Base-by-base conservation (phyloP, 37 sponge, comb jelly and placozoan genomes). In the Bolinopsis microptera region DNA sequence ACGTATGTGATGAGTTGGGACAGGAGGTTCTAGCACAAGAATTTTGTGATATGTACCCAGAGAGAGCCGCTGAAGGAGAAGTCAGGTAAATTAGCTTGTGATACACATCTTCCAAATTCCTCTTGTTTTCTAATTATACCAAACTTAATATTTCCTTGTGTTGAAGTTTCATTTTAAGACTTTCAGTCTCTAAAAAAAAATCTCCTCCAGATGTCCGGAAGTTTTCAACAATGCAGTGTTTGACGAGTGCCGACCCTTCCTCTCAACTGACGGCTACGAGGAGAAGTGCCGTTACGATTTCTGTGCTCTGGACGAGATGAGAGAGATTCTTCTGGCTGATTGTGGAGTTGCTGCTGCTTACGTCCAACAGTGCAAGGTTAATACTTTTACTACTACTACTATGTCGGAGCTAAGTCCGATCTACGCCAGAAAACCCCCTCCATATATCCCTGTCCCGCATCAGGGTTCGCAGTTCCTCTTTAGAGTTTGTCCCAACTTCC, bases 291-390 rank as follows among this genome's bases (percentile, higher is more conserved):
- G 26, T 23, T 72, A 72, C 31, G 75, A 72, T 21, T 72, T 72
- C 75, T 72, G 75, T 72, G 75, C 75, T 21, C 75, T 72, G 26
- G 75, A 72, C 18, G 75, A 72, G 75, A 72, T 72, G 75, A 72
- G 75, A 21, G 75, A 72, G 75, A 72, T 72, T 28, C 75, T 72
- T 8, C 18, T 72, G 75, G 75, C 75, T 72, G 75, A 72, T 72
- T 72, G 75, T 72, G 75, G 75, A n/a, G 75, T 72, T 72, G 75
- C 75, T 72, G 75, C 75, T 28, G 75, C 75, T 21, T 72, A 72
- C 75, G 75, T 72, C 18, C 31, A n/a, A 21, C 75, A 72, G 75
- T 72, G 75, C 75, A 72, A 72, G 75, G 75, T 72, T 30, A 48
- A n/a, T n/a, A n/a, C n/a, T n/a, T n/a, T n/a, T n/a, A n/a, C n/a